Conservation (phyloP, 53 echinoderm and acorn worm species). For the Echinometra lucunter region DNA sequence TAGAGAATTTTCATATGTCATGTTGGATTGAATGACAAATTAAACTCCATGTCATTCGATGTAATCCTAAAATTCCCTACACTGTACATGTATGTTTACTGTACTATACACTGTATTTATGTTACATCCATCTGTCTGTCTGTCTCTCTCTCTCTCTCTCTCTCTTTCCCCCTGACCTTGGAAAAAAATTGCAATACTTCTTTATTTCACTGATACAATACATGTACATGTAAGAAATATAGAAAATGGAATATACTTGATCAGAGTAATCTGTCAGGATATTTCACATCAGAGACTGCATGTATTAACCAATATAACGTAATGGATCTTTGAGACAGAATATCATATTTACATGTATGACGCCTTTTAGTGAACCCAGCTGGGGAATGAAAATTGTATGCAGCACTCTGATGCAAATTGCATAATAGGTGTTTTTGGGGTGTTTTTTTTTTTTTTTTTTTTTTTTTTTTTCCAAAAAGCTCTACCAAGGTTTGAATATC, state of each 20-base stretch:
- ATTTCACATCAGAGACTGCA: neutral
- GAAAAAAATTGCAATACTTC: too few species aligned
- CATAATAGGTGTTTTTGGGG: too few species aligned
- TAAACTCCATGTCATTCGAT: too few species aligned
- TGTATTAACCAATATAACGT: neutral
- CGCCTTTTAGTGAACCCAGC: constrained; percentile 31
- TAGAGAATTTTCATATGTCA: neutral
- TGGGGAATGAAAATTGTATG: constrained; percentile 21
- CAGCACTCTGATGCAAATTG: neutral
- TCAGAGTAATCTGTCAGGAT: neutral
- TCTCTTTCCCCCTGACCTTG: neutral
- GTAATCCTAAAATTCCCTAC: neutral
- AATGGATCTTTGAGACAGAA: neutral
- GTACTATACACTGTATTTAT: too few species aligned
- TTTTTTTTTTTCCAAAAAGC: neutral
- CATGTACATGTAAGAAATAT: neutral
- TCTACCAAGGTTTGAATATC: neutral
- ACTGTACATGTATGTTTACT: too few species aligned
- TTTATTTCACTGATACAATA: neutral
- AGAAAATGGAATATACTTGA: neutral
- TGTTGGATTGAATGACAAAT: too few species aligned
- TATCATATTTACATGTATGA: constrained; percentile 23
- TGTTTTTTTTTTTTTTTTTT: too few species aligned
- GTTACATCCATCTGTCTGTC: too few species aligned
- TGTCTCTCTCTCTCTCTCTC: neutral